Percentiles rank a stretch among this genome's conserved stretches.
phyloP scores from a whole-genome alignment of 23 tunicate species.

The Trididemnum nubilum region DNA sequence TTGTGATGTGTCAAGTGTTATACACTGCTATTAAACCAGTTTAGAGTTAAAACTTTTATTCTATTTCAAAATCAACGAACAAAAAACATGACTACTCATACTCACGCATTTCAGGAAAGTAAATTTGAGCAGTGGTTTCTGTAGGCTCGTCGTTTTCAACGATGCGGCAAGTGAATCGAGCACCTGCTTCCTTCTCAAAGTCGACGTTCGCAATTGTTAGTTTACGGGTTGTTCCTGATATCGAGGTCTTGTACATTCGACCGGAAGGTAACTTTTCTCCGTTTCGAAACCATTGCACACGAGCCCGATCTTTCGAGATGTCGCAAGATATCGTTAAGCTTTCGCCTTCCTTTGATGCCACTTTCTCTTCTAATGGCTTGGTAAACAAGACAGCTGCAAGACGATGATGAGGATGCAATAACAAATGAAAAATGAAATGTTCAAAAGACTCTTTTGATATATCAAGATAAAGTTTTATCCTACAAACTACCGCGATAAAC shows the following conservation, averaged over 20 bases:
- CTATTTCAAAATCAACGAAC: too few species aligned
- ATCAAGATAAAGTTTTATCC: too few species aligned
- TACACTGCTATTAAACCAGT: too few species aligned
- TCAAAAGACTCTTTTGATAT: too few species aligned
- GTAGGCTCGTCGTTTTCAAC: constrained; percentile 79
- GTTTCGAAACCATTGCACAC: constrained; percentile 86
- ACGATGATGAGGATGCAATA: constrained; percentile 7
- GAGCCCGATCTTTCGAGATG: constrained; percentile 78
- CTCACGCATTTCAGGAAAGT: constrained; percentile 53
- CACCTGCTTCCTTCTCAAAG: constrained; percentile 62
- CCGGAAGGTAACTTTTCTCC: constrained; percentile 63
- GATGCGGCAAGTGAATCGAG: constrained; percentile 62
- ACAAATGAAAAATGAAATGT: too few species aligned
- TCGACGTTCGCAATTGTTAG: constrained; percentile 52
- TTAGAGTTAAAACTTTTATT: too few species aligned
- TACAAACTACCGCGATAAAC: too few species aligned
- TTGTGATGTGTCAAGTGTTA: too few species aligned
- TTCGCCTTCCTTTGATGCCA: constrained; percentile 58
- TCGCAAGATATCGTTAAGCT: constrained; percentile 57
- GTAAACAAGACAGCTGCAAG: constrained; percentile 77
- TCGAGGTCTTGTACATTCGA: constrained; percentile 59
- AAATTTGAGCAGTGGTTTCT: constrained; percentile 46
- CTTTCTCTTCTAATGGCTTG: constrained; percentile 54
- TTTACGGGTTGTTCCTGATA: constrained; percentile 53
- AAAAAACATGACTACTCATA: too few species aligned